Base-by-base conservation (phyloP, 2,797 vertebrate species). In the Falco rusticolus region DNA sequence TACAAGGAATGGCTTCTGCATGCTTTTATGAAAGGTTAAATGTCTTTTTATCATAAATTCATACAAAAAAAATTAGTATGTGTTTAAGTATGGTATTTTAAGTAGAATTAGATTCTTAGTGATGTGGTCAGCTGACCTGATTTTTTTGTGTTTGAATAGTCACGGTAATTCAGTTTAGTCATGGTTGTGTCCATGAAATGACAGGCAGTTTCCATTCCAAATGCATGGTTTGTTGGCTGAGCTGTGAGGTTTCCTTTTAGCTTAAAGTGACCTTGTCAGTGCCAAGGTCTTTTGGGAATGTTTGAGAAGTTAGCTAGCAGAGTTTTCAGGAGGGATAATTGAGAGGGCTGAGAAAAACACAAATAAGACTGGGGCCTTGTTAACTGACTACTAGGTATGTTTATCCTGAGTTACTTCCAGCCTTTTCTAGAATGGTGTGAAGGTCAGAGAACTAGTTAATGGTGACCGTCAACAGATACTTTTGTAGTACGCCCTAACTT, bases 171-270 rank as follows among this genome's bases (percentile, higher is more conserved):
- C 39, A 26, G 10, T 79, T 87, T 95, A 92, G 75, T 90, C 84
- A 41, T 77, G 68, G 33, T 41, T 89, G 65, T 22, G n/a, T 69
- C 66, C 51, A 14, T 69, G 68, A 89, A 94, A 64, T 89, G 75
- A 65, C 71, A 60, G 57, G 34, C 50, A 61, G 57, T 88, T 96
- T 94, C 61, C 78, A 78, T 93, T 92, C 54, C 88, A 93, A 83
- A 43, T 54, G 37, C 25, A 8, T 34, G 10, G 33, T 53, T 90
- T 78, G 51, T 69, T 75, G 57, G 57, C 86, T 89, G 84, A 94
- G 65, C 57, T 87, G n/a, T 37, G 48, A 65, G 54, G 26, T 33
- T 89, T 64, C 86, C 86, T 89, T 68, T 77, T 77, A 91, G 86
- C 75, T 92, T 90, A 17, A 87, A 4, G 11, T 78, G 71, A 83